Percentiles rank a stretch among this genome's conserved stretches.
Evolutionary conservation across 2,113 vertebrate genomes (phyloP).

Genomic region (Tursiops truncatus): DNA sequence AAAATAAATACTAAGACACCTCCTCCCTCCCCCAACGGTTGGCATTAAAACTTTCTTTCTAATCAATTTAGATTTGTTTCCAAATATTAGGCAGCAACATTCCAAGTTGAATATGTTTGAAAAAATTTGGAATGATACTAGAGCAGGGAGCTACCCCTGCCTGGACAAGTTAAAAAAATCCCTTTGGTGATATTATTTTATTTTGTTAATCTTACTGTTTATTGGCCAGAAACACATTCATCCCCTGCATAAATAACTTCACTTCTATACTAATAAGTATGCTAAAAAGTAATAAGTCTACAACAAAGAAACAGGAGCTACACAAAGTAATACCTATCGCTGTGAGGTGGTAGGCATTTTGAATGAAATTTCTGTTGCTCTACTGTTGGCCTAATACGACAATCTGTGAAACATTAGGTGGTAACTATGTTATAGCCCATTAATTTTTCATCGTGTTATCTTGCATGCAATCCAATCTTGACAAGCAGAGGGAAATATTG

Average conservation of each 20-base stretch:
- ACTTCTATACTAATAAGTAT: conserved; percentile 55
- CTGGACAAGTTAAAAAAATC: conserved; percentile 64
- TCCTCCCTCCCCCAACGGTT: conserved; percentile 80
- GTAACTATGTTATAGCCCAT: conserved; percentile 55
- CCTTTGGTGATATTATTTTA: conserved; percentile 60
- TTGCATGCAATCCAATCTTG: conserved; percentile 79
- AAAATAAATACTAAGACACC: conserved; percentile 69
- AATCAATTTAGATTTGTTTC: conserved; percentile 83
- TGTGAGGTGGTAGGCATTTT: conserved; percentile 42
- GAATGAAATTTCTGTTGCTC: conserved; percentile 59
- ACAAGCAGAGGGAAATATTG: conserved; percentile 67
- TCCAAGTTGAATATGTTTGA: conserved; percentile 78
- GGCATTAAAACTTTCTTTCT: conserved; percentile 92
- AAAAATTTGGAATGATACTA: conserved; percentile 74
- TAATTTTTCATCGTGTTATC: conserved; percentile 53
- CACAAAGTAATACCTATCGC: conserved; percentile 28
- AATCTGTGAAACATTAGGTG: conserved; percentile 59
- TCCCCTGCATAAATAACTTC: conserved; percentile 62
- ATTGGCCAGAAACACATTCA: conserved; percentile 70
- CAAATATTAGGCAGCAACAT: conserved; percentile 87
- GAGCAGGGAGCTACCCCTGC: conserved; percentile 79
- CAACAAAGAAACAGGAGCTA: conserved; percentile 42
- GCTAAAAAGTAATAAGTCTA: conserved; percentile 54
- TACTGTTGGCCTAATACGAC: conserved; percentile 46
- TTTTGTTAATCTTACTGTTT: conserved; percentile 68